Evolutionary conservation across 1,140 invertebrate genomes (phyloP), one percentile per base, ranked within the genome.

Genomic region (Meloidogyne chitwoodi): DNA sequence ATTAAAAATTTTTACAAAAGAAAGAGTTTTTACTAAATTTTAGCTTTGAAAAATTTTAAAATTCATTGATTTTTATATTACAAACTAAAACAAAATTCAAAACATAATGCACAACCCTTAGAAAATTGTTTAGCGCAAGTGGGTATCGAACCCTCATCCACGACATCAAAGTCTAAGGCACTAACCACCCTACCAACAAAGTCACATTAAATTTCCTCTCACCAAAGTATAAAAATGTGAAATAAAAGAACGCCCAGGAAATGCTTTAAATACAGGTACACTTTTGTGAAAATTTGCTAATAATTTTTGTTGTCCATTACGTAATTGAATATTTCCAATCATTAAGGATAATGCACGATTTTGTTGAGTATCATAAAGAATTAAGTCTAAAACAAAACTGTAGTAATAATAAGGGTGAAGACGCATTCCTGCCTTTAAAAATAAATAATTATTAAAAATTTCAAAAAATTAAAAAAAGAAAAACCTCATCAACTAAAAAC

Each of bases 281-380:
- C 75, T 72, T 29, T 77, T 77, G 74, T 77, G 44, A 65, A 76
- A 77, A 31, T 73, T 61, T 24, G 27, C 41, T 34, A 73, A 27
- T 34, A 73, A 34, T 38, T 75, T 75, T 29, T 61, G n/a, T 48
- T 65, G 61, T n/a, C 63, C 27, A 41, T 75, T 44, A 22, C 41
- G 72, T 12, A 73, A 34, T 24, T 78, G 44, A 22, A 78, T 27
- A 27, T 48, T 78, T 22, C 79, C 69, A 31, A 81, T 56, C 62
- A 83, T 81, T 34, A 81, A 29, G 27, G 83, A 73, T 14, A 76
- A 22, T 38, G 26, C 75, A 22, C 81, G 81, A 64, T 80, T 80
- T 56, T 80, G 75, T 19, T 31, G 34, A 24, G 74, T 79, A 29
- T 80, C 79, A 56, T 79, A 83, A 34, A 81, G 74, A 19, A 56